These are phyloP conservation scores for Auanema sp. DNA, from an alignment of 2,888 invertebrate species.

Conservation along the genomic window DNA sequence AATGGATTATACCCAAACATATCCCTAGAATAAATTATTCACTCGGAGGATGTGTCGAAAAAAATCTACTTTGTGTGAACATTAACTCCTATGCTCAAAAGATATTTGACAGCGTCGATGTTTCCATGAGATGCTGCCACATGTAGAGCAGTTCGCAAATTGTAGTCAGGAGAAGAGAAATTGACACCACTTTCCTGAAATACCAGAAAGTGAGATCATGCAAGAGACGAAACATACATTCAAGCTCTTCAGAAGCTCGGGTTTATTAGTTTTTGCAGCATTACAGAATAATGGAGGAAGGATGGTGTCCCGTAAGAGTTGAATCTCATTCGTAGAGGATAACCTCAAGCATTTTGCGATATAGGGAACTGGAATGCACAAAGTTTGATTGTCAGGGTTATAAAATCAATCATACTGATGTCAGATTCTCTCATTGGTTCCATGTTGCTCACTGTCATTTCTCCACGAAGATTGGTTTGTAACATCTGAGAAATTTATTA, in stretches of 20 bases:
- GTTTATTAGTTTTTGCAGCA: slow-evolving; percentile 69
- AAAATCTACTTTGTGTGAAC: slow-evolving; percentile 72
- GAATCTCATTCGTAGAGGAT: slow-evolving; percentile 53
- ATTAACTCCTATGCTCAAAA: slow-evolving; percentile 79
- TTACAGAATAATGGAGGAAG: slow-evolving; percentile 76
- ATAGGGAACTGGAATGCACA: slow-evolving; percentile 49
- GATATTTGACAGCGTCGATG: slow-evolving; percentile 73
- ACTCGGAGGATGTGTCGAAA: slow-evolving; percentile 5
- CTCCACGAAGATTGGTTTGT: slow-evolving; percentile 77
- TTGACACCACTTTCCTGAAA: slow-evolving; percentile 73
- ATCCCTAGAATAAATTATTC: slow-evolving; percentile 50
- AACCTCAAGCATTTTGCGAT: slow-evolving; percentile 57
- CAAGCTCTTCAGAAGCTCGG: slow-evolving; percentile 58
- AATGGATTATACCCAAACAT: slow-evolving; percentile 68
- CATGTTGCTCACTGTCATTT: slow-evolving; percentile 71
- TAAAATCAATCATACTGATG: slow-evolving; percentile 48
- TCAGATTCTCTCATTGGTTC: slow-evolving; percentile 54
- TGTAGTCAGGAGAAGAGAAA: slow-evolving; percentile 76
- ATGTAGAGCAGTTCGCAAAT: slow-evolving; percentile 79
- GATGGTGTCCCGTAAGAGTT: slow-evolving; percentile 68
- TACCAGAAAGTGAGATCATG: neutral
- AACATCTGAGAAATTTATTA: slow-evolving; percentile 72
- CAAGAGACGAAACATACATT: slow-evolving; percentile 18
- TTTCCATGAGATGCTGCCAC: slow-evolving; percentile 78
- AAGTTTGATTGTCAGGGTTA: neutral